Base-by-base conservation (phyloP, 2,888 invertebrate genomes). In the Rhagonycha lutea region DNA sequence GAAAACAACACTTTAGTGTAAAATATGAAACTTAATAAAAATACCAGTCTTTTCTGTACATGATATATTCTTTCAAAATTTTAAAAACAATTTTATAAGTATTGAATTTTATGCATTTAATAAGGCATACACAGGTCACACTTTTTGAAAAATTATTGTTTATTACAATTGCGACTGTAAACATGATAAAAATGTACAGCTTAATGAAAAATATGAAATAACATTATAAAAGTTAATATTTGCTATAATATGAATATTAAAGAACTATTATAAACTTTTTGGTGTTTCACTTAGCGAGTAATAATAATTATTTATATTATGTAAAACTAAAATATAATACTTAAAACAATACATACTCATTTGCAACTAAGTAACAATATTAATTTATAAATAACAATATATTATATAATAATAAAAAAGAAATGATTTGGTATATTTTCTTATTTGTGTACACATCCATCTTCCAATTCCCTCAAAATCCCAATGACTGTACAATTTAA, bases 101-200 rank as follows among this genome's bases (percentile, higher is more conserved):
- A 47, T 65, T 24, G 63, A 65, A 65, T 65, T 47, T 65, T 24
- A 65, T 65, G 63, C 63, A 65, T 65, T 24, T 26, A 65, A n/a
- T 76, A 73, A 76, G 76, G 76, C 76, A 76, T 76, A 76, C 67
- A 73, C 76, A 76, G 76, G 76, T 76, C 76, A 76, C 76, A 62
- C 76, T 73, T 73, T 65, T 65, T n/a, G 47, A 65, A 65, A 65
- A 65, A 65, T 65, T 65, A 26, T 65, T 65, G 24, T 65, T 65
- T 65, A 69, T 69, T 14, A 61, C 60, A 24, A 47, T 32, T 60
- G 14, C 61, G 24, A 60, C 24, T 63, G 14, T 63, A 24, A 61
- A 32, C 60, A 68, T 14, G n/a, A 62, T 73, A 62, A 69, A 73
- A 73, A 73, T 76, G 73, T 76, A 76, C 76, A 76, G 76, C 70